These are phyloP conservation scores for Callaeas wilsoni DNA, from an alignment of 2,113 vertebrate genomes.

Conservation along the genomic window DNA sequence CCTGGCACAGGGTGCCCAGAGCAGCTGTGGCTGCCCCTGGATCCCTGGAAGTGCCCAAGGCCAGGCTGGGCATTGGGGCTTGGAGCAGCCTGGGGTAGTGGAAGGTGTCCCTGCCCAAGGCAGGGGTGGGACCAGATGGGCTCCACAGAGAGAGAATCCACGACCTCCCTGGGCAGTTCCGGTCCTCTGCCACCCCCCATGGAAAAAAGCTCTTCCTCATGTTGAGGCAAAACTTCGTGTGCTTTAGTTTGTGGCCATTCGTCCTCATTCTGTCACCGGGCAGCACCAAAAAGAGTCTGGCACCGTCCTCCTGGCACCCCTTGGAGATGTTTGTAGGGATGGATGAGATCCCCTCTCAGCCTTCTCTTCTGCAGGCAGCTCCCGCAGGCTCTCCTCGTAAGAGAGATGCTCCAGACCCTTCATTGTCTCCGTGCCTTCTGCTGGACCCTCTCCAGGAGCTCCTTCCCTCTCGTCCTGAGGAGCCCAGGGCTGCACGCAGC, in stretches of 20 bases:
- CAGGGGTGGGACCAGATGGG: neutral
- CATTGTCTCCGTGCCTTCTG: too few relatives aligned
- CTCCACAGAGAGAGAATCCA: neutral
- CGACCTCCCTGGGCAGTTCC: rapidly evolving
- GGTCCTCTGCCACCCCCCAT: neutral
- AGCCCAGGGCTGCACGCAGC: neutral
- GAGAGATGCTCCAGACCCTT: neutral
- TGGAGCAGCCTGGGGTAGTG: neutral
- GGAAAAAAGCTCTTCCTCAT: neutral
- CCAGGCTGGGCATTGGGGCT: neutral
- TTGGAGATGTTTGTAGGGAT: neutral
- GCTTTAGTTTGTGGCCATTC: neutral
- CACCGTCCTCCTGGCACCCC: neutral
- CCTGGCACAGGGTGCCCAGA: neutral
- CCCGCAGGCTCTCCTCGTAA: neutral
- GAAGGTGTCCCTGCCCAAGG: neutral
- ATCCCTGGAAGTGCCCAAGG: neutral
- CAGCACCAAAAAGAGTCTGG: neutral
- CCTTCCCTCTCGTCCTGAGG: neutral
- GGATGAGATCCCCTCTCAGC: neutral
- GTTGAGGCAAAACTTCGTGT: neutral
- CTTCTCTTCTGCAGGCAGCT: neutral
- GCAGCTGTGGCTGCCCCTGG: neutral
- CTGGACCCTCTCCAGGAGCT: neutral
- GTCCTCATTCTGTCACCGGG: neutral